Evolutionary conservation across 2,113 vertebrate species (phyloP), one percentile per base, ranked within the genome.

Genomic region (Laterallus jamaicensis): DNA sequence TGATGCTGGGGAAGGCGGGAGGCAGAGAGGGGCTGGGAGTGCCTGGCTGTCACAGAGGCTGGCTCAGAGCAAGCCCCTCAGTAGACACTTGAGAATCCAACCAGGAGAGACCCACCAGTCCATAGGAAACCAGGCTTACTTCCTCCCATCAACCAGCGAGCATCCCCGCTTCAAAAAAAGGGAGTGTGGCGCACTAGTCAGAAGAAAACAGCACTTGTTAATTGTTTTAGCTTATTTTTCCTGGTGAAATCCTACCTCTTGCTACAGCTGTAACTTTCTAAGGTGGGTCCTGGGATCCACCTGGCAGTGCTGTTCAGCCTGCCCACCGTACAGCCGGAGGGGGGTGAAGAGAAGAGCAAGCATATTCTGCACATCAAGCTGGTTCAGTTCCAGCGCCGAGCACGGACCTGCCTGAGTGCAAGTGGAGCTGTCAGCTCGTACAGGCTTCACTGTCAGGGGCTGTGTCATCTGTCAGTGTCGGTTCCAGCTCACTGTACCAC

Each of bases 401-500:
- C 92, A 10, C 85, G 95, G 98, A 95, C 97, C 98, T 99, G 99
- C 99, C 98, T 99, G 99, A 99, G 98, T 98, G 99, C 98, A 98
- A 97, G 97, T 98, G 98, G 98, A 98, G 98, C 98, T 99, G 99
- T 99, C 99, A 98, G 98, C 98, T 98, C 90, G 19, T 98, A 98
- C 98, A 98, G 98, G 97, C 99, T 98, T 99, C 98, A 98, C 99
- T 98, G 98, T 98, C 98, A 98, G 98, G 98, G 97, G 98, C 98
- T 97, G 97, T 98, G 98, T 99, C 98, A 98, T 98, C 99, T 99
- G 99, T 99, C 99, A 99, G 98, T 97, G 98, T 98, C 98, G 97
- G 99, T 99, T 99, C 98, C 99, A 99, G 98, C 99, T 99, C 98
- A 98, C 98, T 99, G 99, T 99, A 98, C 98, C 98, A 99, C 98